A percentile compares a stretch with the other conserved stretches of the same genome.
These are phyloP conservation scores for Stichopus horrens DNA, from an alignment of 53 echinoderm and acorn worm genomes.

Conservation along the genomic window DNA sequence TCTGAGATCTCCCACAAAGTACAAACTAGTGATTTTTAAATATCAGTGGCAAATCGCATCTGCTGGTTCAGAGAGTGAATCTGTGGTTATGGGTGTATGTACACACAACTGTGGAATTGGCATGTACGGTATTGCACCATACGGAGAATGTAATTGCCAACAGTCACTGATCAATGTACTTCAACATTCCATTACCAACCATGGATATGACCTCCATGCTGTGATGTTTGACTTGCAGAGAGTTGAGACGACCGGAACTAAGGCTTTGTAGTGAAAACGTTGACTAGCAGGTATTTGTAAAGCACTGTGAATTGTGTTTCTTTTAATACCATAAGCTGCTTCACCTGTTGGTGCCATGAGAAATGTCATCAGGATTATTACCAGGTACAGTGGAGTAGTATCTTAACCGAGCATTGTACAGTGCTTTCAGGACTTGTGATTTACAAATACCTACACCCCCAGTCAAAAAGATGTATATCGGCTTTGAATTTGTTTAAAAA, in stretches of 20 bases:
- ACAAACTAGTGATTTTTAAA: too few species aligned
- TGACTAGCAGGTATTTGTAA: constrained; percentile 35
- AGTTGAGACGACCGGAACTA: not conserved
- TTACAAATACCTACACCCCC: constrained; percentile 54
- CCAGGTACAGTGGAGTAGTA: constrained; percentile 33
- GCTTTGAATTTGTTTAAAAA: constrained; percentile 19
- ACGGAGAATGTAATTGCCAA: too few species aligned
- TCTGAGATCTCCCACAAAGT: too few species aligned
- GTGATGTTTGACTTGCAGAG: constrained; percentile 16
- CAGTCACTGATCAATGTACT: constrained; percentile 3
- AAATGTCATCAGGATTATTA: constrained; percentile 27
- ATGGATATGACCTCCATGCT: not conserved
- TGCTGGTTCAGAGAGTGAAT: too few species aligned
- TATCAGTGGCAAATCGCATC: too few species aligned
- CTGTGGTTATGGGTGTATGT: too few species aligned
- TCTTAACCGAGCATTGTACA: not conserved
- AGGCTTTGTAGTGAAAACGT: not conserved
- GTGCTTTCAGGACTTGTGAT: constrained; percentile 12
- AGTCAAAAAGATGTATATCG: not conserved
- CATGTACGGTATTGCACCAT: too few species aligned
- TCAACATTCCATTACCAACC: constrained; percentile 20
- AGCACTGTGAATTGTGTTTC: constrained; percentile 28
- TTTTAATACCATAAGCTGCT: constrained; percentile 51
- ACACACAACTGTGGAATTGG: too few species aligned
- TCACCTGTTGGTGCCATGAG: constrained; percentile 59